Evolutionary conservation across 2,113 vertebrate genomes (phyloP).

Genomic region (Zapornia atra): DNA sequence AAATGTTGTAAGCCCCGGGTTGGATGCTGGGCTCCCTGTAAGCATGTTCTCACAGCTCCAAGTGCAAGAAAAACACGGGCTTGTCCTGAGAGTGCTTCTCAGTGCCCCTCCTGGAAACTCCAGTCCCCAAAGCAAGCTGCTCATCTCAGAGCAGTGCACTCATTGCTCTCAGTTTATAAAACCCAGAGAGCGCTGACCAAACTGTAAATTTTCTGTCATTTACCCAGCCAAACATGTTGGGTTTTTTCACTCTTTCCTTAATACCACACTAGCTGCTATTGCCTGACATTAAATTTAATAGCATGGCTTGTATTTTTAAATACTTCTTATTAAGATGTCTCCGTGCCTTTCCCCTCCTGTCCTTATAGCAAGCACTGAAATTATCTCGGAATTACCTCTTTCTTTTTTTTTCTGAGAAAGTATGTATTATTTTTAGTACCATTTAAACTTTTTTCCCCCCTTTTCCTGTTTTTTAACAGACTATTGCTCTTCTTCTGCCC

Average conservation of each 20-base stretch:
- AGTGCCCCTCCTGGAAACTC: not conserved
- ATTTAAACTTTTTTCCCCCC: slow-evolving; percentile 52
- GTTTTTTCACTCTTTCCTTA: not conserved
- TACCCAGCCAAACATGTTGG: not conserved
- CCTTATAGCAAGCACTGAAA: slow-evolving; percentile 22
- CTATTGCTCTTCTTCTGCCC: slow-evolving; percentile 50
- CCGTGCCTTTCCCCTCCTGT: not conserved
- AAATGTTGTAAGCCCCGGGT: not conserved
- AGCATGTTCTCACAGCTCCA: not conserved
- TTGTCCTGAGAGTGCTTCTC: not conserved
- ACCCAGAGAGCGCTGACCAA: not conserved
- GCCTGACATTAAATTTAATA: slow-evolving; percentile 5
- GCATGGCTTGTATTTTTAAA: slow-evolving; percentile 23
- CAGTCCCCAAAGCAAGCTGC: not conserved
- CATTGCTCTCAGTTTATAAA: not conserved
- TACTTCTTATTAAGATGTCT: not conserved
- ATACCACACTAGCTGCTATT: not conserved
- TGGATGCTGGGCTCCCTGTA: not conserved
- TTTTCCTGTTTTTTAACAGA: slow-evolving; percentile 66
- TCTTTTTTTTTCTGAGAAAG: slow-evolving; percentile 10
- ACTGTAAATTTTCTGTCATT: not conserved
- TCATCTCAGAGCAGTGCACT: not conserved
- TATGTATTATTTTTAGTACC: slow-evolving; percentile 45
- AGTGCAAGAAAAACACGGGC: not conserved
- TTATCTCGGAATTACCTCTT: slow-evolving; percentile 34